Conservation (phyloP, 2,797 vertebrate genomes). For the Cephalopachus bancanus region DNA sequence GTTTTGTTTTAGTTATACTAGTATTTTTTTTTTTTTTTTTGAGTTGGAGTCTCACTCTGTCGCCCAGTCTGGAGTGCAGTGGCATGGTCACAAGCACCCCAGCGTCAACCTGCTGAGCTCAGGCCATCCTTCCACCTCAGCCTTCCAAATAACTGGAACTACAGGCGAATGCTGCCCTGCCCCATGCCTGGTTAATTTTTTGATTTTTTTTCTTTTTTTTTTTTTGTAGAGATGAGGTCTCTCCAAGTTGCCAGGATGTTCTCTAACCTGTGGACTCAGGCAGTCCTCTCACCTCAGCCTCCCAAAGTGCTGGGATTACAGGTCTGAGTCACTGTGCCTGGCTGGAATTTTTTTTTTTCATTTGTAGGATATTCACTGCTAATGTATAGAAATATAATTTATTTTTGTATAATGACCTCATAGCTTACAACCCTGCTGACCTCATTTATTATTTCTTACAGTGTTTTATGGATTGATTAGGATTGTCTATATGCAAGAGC, state of each 20-base stretch:
- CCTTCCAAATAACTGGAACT: background rate
- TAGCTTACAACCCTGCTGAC: background rate
- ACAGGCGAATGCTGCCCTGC: background rate
- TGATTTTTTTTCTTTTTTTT: no score
- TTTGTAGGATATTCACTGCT: conserved; percentile 31
- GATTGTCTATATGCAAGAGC: background rate
- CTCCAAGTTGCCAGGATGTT: no score
- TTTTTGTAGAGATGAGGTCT: no score
- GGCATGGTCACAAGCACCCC: no score
- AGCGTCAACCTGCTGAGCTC: background rate
- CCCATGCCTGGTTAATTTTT: no score
- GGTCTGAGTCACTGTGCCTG: no score
- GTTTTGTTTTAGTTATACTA: background rate
- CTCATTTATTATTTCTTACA: background rate
- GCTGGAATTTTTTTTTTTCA: background rate
- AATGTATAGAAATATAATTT: background rate
- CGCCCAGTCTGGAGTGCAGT: background rate
- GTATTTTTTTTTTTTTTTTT: background rate
- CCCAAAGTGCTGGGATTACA: no score
- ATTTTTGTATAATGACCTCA: background rate
- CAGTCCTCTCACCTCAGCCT: no score
- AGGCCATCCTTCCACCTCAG: background rate
- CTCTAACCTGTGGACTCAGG: no score
- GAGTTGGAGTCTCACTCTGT: background rate
- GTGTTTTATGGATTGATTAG: background rate